Conservation (phyloP, 2,113 vertebrate genomes). For the Esox niger region DNA sequence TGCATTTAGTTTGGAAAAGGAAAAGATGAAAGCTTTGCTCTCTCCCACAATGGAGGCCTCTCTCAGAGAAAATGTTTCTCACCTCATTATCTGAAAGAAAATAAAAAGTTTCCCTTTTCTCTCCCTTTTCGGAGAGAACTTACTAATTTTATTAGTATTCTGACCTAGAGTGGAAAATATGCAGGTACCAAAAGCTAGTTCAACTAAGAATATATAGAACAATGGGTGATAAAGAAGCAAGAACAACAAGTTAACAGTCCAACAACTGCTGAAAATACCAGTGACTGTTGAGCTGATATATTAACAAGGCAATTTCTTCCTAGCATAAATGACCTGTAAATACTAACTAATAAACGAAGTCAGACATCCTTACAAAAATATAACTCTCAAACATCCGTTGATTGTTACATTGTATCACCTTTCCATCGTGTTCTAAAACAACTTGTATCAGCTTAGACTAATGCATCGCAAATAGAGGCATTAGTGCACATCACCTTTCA, state of each 20-base stretch:
- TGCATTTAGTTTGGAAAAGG: constrained; percentile 26
- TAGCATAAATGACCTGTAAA: not conserved
- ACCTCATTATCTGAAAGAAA: too few relatives aligned
- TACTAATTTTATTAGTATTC: constrained; percentile 48
- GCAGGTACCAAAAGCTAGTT: constrained; percentile 26
- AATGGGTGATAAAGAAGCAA: constrained; percentile 28
- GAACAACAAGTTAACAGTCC: not conserved
- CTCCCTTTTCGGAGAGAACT: constrained; percentile 28
- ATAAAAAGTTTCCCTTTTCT: constrained; percentile 25
- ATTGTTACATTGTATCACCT: too few relatives aligned
- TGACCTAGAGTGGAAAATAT: constrained; percentile 56
- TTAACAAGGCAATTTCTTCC: too few relatives aligned
- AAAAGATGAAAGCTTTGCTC: constrained; percentile 18
- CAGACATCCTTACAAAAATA: too few relatives aligned
- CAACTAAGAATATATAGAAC: constrained; percentile 45
- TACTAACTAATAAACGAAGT: not conserved
- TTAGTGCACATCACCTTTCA: not conserved
- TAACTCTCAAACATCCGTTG: too few relatives aligned
- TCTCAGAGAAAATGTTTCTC: constrained; percentile 40
- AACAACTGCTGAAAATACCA: not conserved
- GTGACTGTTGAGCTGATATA: not conserved
- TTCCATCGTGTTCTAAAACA: too few relatives aligned
- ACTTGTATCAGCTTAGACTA: not conserved
- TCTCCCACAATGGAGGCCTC: constrained; percentile 17
- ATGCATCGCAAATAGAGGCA: not conserved